These are phyloP conservation scores for Columbina picui DNA, from an alignment of 2,113 vertebrate genomes.

Conservation along the genomic window DNA sequence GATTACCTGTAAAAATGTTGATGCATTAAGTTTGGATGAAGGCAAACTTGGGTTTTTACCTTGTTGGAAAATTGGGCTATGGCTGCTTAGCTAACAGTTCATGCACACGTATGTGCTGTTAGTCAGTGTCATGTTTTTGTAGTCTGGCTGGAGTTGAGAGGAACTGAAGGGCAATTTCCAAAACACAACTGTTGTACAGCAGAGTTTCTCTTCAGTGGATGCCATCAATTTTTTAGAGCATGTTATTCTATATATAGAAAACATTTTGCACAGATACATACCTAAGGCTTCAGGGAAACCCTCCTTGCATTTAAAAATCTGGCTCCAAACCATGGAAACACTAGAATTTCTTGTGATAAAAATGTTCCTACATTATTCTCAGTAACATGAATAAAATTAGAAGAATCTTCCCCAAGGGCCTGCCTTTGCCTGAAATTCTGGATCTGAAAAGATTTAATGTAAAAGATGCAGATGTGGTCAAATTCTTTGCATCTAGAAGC, in stretches of 20 bases:
- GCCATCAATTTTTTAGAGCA: neutral
- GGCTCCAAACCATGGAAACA: neutral
- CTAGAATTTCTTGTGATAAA: neutral
- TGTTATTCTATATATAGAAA: neutral
- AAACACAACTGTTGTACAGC: neutral
- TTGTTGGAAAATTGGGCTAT: neutral
- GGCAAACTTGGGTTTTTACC: neutral
- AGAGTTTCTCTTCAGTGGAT: neutral
- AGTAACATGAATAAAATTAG: neutral
- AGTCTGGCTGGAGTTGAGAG: neutral
- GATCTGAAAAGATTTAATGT: neutral
- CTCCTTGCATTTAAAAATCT: conserved; percentile 1
- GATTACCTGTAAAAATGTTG: neutral
- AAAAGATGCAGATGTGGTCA: neutral
- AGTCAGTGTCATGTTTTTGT: neutral
- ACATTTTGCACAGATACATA: neutral
- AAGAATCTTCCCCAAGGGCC: neutral
- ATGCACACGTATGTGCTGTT: neutral
- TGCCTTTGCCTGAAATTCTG: neutral
- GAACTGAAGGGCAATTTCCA: neutral
- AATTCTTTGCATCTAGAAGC: neutral
- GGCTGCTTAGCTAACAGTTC: neutral
- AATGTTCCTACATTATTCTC: neutral
- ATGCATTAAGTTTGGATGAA: neutral
- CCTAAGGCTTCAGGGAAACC: conserved; percentile 30